Conservation (phyloP, 1,140 invertebrate genomes). For the Antheraea pernyi region DNA sequence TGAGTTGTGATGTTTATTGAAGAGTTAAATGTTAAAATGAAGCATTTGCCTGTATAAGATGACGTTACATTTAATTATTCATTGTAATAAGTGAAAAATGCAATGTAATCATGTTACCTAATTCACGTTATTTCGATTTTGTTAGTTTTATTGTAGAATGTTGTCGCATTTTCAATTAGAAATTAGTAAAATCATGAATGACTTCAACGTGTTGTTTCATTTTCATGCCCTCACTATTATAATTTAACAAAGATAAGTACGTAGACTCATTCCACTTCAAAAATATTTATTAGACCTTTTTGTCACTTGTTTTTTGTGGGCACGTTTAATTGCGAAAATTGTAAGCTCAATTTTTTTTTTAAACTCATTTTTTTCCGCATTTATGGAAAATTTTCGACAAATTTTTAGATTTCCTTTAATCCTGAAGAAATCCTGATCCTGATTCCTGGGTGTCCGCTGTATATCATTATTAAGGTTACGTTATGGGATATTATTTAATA, state of each 20-base stretch:
- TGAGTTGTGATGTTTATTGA: conserved; percentile 37
- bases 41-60: conserved; percentile 7
- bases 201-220: conserved; percentile 14
- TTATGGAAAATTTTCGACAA: too few relatives aligned
- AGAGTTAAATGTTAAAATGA: conserved; percentile 18
- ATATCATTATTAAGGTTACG: too few relatives aligned
- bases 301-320: too few relatives aligned
- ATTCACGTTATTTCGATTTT: conserved; percentile 14
- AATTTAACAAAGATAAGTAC: too few relatives aligned
- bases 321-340: too few relatives aligned
- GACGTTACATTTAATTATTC: not conserved
- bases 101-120: conserved; percentile 20
- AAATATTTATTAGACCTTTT: too few relatives aligned
- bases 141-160: conserved; percentile 17
- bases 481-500: not conserved
- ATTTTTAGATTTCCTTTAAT: too few relatives aligned
- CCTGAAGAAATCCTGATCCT: too few relatives aligned
- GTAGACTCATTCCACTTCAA: too few relatives aligned
- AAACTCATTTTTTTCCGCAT: too few relatives aligned
- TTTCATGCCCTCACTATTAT: not conserved
- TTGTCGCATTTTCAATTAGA: not conserved
- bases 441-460: too few relatives aligned
- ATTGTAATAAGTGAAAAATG: conserved; percentile 18
- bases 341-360: too few relatives aligned
- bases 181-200: conserved; percentile 23